Evolutionary conservation across 1,140 invertebrate genomes (phyloP), one percentile per base, ranked within the genome.

Genomic region (Macrobrachium nipponense): DNA sequence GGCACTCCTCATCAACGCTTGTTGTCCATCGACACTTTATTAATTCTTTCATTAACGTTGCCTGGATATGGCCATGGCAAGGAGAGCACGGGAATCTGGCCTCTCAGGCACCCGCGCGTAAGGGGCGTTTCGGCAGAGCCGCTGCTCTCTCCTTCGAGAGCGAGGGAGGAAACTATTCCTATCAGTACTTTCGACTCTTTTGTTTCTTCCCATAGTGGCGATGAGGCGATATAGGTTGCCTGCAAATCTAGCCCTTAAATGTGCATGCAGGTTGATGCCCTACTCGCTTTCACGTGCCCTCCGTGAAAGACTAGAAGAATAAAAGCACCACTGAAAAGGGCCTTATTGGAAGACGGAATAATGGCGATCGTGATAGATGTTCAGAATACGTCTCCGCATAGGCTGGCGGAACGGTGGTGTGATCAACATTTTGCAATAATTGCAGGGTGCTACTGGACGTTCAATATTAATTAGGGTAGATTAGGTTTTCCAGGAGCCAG

Each of bases 21-120:
- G 76, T 78, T 78, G 59, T 62, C 76, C 76, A 62, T 78, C 76
- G 76, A 78, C 76, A 78, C 76, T 78, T 62, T 78, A 78, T 78
- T 78, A 78, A 62, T 78, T 78, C 76, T 78, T 78, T 78, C 76
- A 78, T 78, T 78, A 78, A 36, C 59, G 76, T 78, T 78, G 76
- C 59, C 59, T 12, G 59, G 76, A 61, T 58, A 61, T 78, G 76
- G 61, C 76, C 58, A 62, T 12, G n/a, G 20, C 66, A 27, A 20
- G 20, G 11, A 20, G 66, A 36, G 17, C 66, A 68, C 0, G 11
- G 66, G 66, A 68, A 27, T 68, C 14, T 68, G 15, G 66, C 12
- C 66, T 36, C 36, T 36, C 20, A 18, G 66, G 23, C 17, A 0
- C 14, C 20, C 20, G 66, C 11, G 12, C 12, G 4, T 12, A 68